A percentile compares a stretch with the other conserved stretches of the same genome.
These are phyloP conservation scores for Sanderia malayensis DNA, from an alignment of 30 jellyfish, hydroid and myxozoan genomes.

Conservation along the genomic window DNA sequence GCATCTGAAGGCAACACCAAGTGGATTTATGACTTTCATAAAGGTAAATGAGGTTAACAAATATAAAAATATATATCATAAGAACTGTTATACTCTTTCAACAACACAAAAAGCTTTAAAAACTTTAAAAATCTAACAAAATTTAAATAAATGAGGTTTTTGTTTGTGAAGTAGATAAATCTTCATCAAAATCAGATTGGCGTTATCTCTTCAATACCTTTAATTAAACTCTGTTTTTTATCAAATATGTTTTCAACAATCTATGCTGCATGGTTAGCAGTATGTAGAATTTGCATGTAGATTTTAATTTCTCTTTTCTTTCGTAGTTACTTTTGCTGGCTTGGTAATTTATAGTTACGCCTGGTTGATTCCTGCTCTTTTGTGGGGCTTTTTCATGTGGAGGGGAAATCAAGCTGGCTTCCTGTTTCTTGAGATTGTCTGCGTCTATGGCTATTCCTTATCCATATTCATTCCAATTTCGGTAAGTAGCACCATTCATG, in stretches of 20 bases:
- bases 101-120: too few species aligned
- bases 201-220: too few species aligned
- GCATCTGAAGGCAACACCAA: constrained; percentile 81
- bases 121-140: neutral
- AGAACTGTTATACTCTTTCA: too few species aligned
- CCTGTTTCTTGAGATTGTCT: constrained; percentile 80
- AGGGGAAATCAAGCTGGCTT: constrained; percentile 96
- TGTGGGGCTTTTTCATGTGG: constrained; percentile 90
- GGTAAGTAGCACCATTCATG: constrained; percentile 49
- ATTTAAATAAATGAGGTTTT: too few species aligned
- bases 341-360: constrained; percentile 83
- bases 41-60: constrained; percentile 51
- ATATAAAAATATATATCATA: too few species aligned
- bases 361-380: constrained; percentile 82
- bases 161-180: too few species aligned
- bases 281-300: too few species aligned
- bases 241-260: too few species aligned
- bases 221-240: too few species aligned
- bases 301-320: neutral
- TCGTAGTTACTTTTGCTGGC: constrained; percentile 85
- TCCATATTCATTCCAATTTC: constrained; percentile 89
- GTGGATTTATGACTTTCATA: constrained; percentile 81
- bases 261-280: too few species aligned
- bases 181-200: too few species aligned
- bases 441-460: constrained; percentile 92